A percentile compares a stretch with the other conserved stretches of the same genome.
phyloP scores from a whole-genome alignment of 2,888 invertebrate genomes.

The Bursaphelenchus okinawaensis region DNA sequence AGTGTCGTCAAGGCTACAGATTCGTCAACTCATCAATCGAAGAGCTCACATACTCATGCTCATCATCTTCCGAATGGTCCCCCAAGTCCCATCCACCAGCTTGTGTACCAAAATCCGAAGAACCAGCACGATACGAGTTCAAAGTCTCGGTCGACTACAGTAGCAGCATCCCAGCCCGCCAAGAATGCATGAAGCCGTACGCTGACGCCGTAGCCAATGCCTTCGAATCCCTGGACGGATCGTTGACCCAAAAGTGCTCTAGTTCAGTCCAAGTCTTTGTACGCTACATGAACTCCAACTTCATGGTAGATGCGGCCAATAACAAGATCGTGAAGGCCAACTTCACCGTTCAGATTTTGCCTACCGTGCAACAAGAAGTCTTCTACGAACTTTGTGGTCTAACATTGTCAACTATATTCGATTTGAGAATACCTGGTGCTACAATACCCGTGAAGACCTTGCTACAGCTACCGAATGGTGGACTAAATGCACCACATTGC shows the following conservation, averaged over 20 bases:
- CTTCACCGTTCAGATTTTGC: constrained; percentile 78
- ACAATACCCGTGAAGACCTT: constrained; percentile 48
- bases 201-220: constrained; percentile 40
- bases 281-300: constrained; percentile 74
- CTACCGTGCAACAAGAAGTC: constrained; percentile 80
- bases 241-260: constrained; percentile 83
- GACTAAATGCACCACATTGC: constrained; percentile 65
- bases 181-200: constrained; percentile 53
- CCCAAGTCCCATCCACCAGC: constrained; percentile 85
- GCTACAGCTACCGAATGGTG: constrained; percentile 40
- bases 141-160: constrained; percentile 50
- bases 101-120: constrained; percentile 75
- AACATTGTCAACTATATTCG: constrained; percentile 84
- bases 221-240: constrained; percentile 66
- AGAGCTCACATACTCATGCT: constrained; percentile 17
- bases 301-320: constrained; percentile 28
- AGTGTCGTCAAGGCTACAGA: constrained; percentile 48
- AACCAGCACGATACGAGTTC: constrained; percentile 57
- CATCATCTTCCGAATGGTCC: constrained; percentile 64
- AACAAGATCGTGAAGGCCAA: constrained; percentile 66
- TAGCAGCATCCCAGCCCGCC: constrained; percentile 36
- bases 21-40: constrained; percentile 36
- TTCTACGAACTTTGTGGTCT: constrained; percentile 90
- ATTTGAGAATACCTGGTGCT: constrained; percentile 81
- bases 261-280: constrained; percentile 91